phyloP scores from a whole-genome alignment of 2,888 invertebrate genomes.

The Cremastobaeus sp. region DNA sequence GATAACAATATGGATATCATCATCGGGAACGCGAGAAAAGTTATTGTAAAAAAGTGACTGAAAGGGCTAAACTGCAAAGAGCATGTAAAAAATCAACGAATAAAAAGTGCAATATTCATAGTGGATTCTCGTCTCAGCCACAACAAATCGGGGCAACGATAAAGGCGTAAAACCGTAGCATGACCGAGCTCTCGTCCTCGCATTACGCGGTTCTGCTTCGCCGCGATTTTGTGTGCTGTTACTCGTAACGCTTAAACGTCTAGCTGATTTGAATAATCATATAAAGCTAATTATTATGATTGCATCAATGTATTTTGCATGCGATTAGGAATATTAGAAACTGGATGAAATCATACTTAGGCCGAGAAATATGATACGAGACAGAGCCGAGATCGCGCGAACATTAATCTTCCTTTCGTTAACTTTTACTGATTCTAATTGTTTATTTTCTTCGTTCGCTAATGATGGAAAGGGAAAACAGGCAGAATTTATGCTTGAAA shows the following conservation, averaged over 20 bases:
- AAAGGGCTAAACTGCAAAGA: too few relatives aligned
- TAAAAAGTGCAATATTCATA: constrained; percentile 19
- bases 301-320: constrained; percentile 1
- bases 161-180: constrained; percentile 54
- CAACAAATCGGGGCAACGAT: constrained; percentile 38
- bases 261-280: constrained; percentile 43
- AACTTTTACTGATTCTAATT: too few relatives aligned
- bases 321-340: too few relatives aligned
- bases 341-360: too few relatives aligned
- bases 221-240: constrained; percentile 51
- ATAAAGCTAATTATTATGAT: constrained; percentile 31
- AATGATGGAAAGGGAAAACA: background rate
- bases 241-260: constrained; percentile 38
- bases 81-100: too few relatives aligned
- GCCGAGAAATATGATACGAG: too few relatives aligned
- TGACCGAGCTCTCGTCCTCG: constrained; percentile 55
- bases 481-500: background rate
- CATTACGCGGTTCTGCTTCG: constrained; percentile 53
- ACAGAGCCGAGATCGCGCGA: too few relatives aligned
- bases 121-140: constrained; percentile 17
- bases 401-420: too few relatives aligned
- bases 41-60: too few relatives aligned
- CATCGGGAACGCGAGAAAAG: too few relatives aligned
- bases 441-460: too few relatives aligned
- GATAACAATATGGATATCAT: too few relatives aligned